Evolutionary conservation across 1,140 invertebrate species (phyloP), one percentile per base, ranked within the genome.

Genomic region (Yoshiicerus persimilis): DNA sequence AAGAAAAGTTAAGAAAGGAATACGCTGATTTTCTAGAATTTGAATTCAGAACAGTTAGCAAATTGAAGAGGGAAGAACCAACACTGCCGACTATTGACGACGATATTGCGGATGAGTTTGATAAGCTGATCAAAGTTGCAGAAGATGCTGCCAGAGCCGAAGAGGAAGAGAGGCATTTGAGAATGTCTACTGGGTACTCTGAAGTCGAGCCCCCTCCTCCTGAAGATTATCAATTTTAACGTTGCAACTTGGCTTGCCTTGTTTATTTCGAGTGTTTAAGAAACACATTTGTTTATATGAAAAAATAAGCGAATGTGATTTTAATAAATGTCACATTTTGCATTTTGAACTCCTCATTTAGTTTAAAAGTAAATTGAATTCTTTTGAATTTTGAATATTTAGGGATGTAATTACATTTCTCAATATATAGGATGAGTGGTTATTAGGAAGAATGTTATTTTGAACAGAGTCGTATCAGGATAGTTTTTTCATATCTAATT

Each of bases 1-100:
- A 90, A 47, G 27, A 47, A 4, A 38, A 87, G 47, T 70, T 90
- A 10, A 62, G 64, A 23, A 38, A 87, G n/a, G 90, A 90, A 27
- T 90, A 90, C 62, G 0, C 6, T 5, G 86, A 90, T 34, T 90
- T 88, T 80, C 16, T 90, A 13, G 89, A 89, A 86, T 90, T 89
- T 27, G 83, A 90, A 85, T 16, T 25, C 0, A 75, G 39, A 39
- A 13, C 88, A 27, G 87, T 75, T 0, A 36, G 4, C 6, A 88
- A 87, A 34, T 62, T 90, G 32, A 89, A 89, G 62, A 20, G 38
- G 6, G 86, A 87, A 13, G 90, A 89, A 34, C 90, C 90, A 1
- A 20, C 20, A 25, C 10, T 90, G 38, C 70, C 89, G 10, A 88
- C 47, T 4, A 84, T 39, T 23, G 88, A 90, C 16, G n/a, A 25